These are phyloP conservation scores for Dryas iulia DNA, from an alignment of 1,140 invertebrate genomes.

Conservation along the genomic window DNA sequence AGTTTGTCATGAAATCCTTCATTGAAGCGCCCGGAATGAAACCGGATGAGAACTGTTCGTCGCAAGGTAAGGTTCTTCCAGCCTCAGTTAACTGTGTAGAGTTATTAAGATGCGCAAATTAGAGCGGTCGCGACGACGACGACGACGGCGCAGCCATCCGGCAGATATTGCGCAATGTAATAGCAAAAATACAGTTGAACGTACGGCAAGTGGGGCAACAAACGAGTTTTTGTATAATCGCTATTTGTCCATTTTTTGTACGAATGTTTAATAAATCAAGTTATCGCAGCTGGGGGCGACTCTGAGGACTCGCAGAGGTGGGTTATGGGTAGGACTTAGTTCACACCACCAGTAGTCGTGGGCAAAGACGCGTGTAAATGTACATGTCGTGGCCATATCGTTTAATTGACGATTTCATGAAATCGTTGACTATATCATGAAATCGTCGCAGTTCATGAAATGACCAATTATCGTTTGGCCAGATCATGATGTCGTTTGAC, in stretches of 20 bases:
- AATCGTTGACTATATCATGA: too few species aligned
- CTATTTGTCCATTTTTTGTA: constrained; percentile 6
- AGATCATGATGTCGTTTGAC: too few species aligned
- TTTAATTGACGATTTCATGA: too few species aligned
- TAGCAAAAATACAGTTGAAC: constrained; percentile 16
- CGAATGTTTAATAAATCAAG: background rate
- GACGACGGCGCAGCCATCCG: background rate
- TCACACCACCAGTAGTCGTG: too few species aligned
- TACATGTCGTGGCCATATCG: too few species aligned
- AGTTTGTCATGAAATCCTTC: too few species aligned
- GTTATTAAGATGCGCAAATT: background rate
- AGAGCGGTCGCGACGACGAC: background rate
- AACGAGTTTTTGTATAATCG: constrained; percentile 11
- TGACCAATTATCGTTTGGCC: too few species aligned
- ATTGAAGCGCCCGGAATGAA: too few species aligned
- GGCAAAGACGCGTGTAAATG: too few species aligned
- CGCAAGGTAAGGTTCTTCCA: background rate
- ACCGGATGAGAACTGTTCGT: too few species aligned
- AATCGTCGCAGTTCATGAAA: too few species aligned
- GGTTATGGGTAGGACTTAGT: background rate
- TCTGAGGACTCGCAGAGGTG: background rate
- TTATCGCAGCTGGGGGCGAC: background rate
- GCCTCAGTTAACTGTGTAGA: background rate
- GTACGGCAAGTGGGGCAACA: constrained; percentile 12
- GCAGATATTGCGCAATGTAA: constrained; percentile 3